Evolutionary conservation across 2,113 vertebrate species (phyloP).

Genomic region (Hirundichthys speculiger): DNA sequence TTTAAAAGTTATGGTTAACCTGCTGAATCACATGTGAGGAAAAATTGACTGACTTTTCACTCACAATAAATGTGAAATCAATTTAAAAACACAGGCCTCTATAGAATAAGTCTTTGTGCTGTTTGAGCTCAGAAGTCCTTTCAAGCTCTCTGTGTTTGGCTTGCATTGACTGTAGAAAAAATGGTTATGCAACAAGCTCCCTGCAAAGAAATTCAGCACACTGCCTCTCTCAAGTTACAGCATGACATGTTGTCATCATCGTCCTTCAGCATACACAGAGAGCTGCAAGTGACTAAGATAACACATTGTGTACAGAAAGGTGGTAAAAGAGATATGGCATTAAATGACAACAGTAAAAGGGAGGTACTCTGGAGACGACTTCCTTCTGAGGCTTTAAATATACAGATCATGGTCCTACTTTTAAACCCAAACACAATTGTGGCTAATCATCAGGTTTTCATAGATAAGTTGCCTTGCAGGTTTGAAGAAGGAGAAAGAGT

Average conservation of each 20-base stretch:
- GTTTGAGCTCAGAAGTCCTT: slow-evolving; percentile 24
- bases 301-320: slow-evolving; percentile 7
- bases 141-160: slow-evolving; percentile 15
- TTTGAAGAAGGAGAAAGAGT: neutral
- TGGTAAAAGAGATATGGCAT: neutral
- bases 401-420: no score
- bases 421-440: no score
- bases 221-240: slow-evolving; percentile 49
- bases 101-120: slow-evolving; percentile 24
- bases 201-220: neutral
- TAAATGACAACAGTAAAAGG: neutral
- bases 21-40: neutral
- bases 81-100: neutral
- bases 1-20: no score
- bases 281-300: neutral
- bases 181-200: slow-evolving; percentile 49
- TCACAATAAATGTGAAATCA: neutral
- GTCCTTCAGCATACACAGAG: slow-evolving; percentile 22
- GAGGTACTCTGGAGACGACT: no score
- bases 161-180: slow-evolving; percentile 18
- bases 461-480: no score
- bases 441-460: no score
- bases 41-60: neutral
- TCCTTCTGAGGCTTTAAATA: no score
- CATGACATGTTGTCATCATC: slow-evolving; percentile 29